Base-by-base conservation (phyloP, 2,797 vertebrate species). In the Sternotherus odoratus region DNA sequence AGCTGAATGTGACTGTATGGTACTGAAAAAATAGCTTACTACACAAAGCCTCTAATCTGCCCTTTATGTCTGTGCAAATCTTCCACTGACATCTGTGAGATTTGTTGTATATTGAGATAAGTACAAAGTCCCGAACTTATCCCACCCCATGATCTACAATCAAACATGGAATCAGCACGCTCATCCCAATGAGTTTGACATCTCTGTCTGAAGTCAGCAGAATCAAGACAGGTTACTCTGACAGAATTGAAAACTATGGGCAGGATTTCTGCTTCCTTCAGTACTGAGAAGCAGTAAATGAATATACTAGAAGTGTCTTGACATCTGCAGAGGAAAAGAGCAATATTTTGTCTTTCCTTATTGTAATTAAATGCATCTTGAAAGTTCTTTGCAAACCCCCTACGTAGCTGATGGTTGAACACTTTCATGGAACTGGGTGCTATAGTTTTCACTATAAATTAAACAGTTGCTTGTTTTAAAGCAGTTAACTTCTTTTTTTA, bases 401-500 rank as follows among this genome's bases (percentile, higher is more conserved):
- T 69, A 23, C 12, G 33, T 19, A 63, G 16, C 36, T 69, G 17
- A 36, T 36, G 21, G 66, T 69, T 69, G 21, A 21, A 39, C 21
- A 9, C 30, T n/a, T 83, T 86, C 86, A 9, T 69, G 8, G 80
- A 33, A 51, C 51, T 85, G 69, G 91, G 30, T 50, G 60, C 33
- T 86, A 77, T 69, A 83, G 54, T 8, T 57, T 84, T 79, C 78
- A 28, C 53, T 63, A 69, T 17, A 80, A 80, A 93, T 21, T 83
- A 85, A 88, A 57, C 4, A 19, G 12, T 50, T 69, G 16, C 33
- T 39, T 33, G 77, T 19, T 15, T 75, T 1, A 43, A 12, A 2
- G 21, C 17, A 92, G 48, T 88, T 82, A 24, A n/a, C 21, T 82
- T 48, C 87, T 79, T 88, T 30, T 4, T 79, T 88, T 33, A 99